Conservation (phyloP, 2,888 invertebrate species). For the Limnephilus marmoratus region DNA sequence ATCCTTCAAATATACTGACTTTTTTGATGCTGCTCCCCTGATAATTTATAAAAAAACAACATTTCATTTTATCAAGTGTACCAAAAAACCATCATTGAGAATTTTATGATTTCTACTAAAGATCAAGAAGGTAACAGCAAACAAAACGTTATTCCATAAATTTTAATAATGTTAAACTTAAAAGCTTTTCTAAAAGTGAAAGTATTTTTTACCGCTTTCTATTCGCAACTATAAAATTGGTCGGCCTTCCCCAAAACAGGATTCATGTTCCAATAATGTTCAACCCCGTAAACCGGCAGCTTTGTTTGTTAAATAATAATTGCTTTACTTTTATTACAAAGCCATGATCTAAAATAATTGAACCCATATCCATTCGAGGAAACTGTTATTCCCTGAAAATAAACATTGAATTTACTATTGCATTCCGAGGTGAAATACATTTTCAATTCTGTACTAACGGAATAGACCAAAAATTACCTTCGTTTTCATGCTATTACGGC, state of each 20-base stretch:
- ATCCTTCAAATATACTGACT: no score
- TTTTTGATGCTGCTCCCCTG: no score
- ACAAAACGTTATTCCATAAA: not conserved
- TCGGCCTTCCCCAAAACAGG: not conserved
- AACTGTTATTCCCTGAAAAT: not conserved
- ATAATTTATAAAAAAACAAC: no score
- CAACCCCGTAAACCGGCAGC: not conserved
- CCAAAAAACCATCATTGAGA: no score
- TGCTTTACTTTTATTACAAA: slow-evolving; percentile 2
- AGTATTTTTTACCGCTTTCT: not conserved
- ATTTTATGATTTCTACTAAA: not conserved
- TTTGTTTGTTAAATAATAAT: not conserved
- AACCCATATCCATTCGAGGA: not conserved
- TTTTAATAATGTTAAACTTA: not conserved
- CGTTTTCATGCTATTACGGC: not conserved
- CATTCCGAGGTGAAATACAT: slow-evolving; percentile 14
- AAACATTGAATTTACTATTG: slow-evolving; percentile 21
- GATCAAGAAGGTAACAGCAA: not conserved
- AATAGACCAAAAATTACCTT: slow-evolving; percentile 12
- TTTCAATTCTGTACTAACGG: slow-evolving; percentile 10
- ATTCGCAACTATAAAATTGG: not conserved
- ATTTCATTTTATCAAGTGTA: no score
- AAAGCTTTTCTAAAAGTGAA: no score
- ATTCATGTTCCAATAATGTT: not conserved
- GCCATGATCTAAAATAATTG: not conserved